Conservation (phyloP, 92 coral and sea anemone genomes). For the Parazoanthus darwini region DNA sequence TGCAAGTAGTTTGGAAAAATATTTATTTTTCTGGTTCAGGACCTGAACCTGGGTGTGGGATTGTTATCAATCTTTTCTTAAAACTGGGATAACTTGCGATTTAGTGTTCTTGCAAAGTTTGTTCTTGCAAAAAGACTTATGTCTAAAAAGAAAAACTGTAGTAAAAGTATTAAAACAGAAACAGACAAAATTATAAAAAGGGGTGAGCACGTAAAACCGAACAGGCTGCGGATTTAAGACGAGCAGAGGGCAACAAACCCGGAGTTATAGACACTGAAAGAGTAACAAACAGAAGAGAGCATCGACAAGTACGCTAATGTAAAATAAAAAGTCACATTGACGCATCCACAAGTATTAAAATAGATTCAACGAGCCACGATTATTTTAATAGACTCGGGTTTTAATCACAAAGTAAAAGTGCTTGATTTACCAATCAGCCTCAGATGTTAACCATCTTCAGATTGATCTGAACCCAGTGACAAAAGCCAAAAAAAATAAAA, state of each 20-base stretch:
- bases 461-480: background rate
- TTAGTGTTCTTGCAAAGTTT: background rate
- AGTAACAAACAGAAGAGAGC: no score
- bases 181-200: background rate
- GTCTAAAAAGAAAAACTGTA: background rate
- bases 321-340: no score
- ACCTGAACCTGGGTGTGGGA: no score
- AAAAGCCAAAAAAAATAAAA: background rate
- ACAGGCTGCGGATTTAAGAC: background rate
- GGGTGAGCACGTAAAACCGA: background rate
- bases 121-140: background rate
- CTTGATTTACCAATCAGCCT: background rate
- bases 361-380: background rate
- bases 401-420: background rate
- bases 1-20: no score
- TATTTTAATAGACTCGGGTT: no score
- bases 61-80: no score
- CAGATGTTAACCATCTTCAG: background rate
- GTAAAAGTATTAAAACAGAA: background rate
- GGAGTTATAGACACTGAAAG: background rate
- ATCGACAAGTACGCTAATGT: no score
- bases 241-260: background rate
- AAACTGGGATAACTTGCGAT: background rate
- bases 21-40: no score
- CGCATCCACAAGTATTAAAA: no score